Conservation (phyloP, 2,797 vertebrate genomes). For the Labeo calbasu region DNA sequence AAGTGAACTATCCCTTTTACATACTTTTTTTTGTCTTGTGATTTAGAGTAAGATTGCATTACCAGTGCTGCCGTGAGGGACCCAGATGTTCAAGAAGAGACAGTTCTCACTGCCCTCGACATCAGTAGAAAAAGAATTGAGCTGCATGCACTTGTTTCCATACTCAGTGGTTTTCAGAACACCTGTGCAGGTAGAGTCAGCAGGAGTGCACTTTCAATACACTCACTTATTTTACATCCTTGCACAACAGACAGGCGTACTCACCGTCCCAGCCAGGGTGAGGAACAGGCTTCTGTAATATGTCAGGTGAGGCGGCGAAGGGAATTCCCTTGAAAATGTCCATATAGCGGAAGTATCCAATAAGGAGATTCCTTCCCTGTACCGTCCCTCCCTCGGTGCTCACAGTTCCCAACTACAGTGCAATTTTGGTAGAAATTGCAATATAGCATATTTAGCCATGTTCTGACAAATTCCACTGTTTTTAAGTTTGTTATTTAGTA, state of each 20-base stretch:
- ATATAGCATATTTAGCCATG: not conserved
- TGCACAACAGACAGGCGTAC: conserved; percentile 42
- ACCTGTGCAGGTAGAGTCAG: conserved; percentile 71
- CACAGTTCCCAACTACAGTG: conserved; percentile 87
- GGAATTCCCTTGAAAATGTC: conserved; percentile 93
- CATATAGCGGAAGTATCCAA: conserved; percentile 72
- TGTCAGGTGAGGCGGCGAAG: conserved; percentile 82
- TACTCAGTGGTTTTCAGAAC: conserved; percentile 77
- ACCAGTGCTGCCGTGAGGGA: conserved; percentile 82
- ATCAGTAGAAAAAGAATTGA: conserved; percentile 72
- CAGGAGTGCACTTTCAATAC: not conserved
- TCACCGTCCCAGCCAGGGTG: conserved; percentile 92
- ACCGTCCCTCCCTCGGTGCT: conserved; percentile 90
- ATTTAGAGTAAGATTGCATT: conserved; percentile 26
- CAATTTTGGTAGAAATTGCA: conserved; percentile 63
- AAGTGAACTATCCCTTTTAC: too few relatives aligned
- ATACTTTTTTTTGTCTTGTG: not conserved
- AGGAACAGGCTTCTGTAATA: conserved; percentile 82
- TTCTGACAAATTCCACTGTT: not conserved
- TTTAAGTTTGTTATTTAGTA: conserved; percentile 67
- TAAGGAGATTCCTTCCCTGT: conserved; percentile 80
- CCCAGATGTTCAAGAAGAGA: conserved; percentile 95
- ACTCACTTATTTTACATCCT: not conserved
- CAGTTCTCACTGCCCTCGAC: conserved; percentile 86
- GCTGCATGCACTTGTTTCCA: conserved; percentile 82